Percentiles rank a stretch among this genome's conserved stretches.
These are phyloP conservation scores for Hippopotamus amphibius DNA, from an alignment of 2,113 vertebrate species.

Conservation along the genomic window DNA sequence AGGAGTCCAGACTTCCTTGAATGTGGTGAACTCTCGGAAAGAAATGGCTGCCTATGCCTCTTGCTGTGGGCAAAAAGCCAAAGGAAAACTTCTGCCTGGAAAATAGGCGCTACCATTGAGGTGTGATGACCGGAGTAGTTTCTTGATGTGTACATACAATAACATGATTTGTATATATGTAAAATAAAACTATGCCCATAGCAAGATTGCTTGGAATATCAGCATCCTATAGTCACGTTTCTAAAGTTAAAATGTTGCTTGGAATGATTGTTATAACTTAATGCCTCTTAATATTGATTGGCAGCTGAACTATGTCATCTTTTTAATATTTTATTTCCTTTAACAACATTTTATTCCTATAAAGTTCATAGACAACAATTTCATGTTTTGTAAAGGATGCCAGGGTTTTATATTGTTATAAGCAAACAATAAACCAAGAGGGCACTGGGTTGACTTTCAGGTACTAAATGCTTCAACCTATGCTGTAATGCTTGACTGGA, in stretches of 20 bases:
- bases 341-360: constrained; percentile 56
- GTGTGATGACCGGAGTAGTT: constrained; percentile 11
- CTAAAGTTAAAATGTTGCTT: constrained; percentile 40
- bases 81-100: constrained; percentile 51
- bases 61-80: constrained; percentile 59
- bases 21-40: background rate
- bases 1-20: constrained; percentile 8
- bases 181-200: constrained; percentile 70
- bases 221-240: constrained; percentile 57
- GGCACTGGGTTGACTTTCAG: constrained; percentile 56
- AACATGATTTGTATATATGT: constrained; percentile 77
- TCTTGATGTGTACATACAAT: constrained; percentile 80
- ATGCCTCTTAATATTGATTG: constrained; percentile 65
- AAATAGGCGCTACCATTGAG: constrained; percentile 10
- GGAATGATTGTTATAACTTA: constrained; percentile 44
- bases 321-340: constrained; percentile 68
- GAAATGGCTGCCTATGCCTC: background rate
- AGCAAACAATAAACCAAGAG: background rate
- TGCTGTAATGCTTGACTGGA: background rate
- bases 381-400: constrained; percentile 33
- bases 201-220: constrained; percentile 63
- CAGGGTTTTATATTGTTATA: constrained; percentile 48
- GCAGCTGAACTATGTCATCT: constrained; percentile 36
- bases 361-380: constrained; percentile 64
- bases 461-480: constrained; percentile 34